A percentile compares a stretch with the other conserved stretches of the same genome.
Conservation (phyloP, 2,797 vertebrate genomes). For the Hipposideros larvatus region DNA sequence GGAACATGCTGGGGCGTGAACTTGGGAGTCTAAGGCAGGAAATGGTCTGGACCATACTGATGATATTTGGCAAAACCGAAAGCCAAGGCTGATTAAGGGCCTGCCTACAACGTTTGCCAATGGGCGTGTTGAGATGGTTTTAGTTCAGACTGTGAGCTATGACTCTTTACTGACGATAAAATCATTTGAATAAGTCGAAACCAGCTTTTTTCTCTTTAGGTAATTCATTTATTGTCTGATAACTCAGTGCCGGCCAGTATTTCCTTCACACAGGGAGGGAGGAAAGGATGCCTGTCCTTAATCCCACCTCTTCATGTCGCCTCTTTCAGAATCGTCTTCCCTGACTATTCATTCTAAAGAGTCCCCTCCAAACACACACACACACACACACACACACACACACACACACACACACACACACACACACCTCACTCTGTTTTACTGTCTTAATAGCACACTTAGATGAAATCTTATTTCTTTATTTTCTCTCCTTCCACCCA, state of each 20-base stretch:
- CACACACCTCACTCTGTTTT: background rate
- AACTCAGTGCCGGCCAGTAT: background rate
- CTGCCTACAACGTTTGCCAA: background rate
- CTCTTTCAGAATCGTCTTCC: background rate
- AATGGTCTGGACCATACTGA: background rate
- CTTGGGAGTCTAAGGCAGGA: background rate
- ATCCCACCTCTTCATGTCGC: background rate
- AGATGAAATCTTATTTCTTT: background rate
- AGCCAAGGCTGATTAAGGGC: background rate
- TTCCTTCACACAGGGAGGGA: background rate
- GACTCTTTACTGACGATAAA: constrained; percentile 28
- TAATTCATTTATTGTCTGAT: background rate
- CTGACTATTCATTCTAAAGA: constrained; percentile 13
- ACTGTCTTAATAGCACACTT: background rate
- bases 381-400: background rate
- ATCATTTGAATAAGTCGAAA: background rate
- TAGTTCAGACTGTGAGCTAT: constrained; percentile 1
- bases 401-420: background rate
- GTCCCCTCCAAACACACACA: too few species aligned
- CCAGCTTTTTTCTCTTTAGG: background rate
- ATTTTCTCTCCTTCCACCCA: background rate
- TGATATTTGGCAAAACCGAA: constrained; percentile 10
- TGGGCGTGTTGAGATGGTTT: background rate
- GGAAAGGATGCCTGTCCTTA: background rate
- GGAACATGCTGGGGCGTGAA: background rate